Percentiles rank a stretch among this genome's conserved stretches.
Evolutionary conservation across 2,888 invertebrate species (phyloP).

Genomic region (Spisula subtruncata): DNA sequence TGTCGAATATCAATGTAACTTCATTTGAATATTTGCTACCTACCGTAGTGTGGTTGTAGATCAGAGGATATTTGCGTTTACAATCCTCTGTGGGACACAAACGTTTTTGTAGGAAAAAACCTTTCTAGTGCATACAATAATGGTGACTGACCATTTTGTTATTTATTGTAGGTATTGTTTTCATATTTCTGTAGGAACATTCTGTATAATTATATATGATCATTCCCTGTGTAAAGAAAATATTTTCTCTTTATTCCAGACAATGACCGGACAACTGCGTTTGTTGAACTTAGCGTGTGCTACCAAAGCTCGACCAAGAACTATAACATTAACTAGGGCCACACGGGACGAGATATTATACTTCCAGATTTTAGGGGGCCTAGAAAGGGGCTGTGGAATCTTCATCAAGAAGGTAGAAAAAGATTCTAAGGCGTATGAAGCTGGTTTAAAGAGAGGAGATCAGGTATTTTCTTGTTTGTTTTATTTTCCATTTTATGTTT

Average conservation of each 20-base stretch:
- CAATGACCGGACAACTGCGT: constrained; percentile 92
- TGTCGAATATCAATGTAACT: no score
- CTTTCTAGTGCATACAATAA: no score
- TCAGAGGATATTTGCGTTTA: no score
- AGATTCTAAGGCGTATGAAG: constrained; percentile 97
- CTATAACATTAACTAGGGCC: constrained; percentile 96
- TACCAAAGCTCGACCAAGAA: constrained; percentile 97
- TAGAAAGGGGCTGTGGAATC: constrained; percentile 96
- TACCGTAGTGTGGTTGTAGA: no score
- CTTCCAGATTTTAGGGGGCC: constrained; percentile 97
- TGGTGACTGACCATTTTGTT: no score
- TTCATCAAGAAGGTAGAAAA: constrained; percentile 98
- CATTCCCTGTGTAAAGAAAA: neutral
- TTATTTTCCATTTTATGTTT: no score
- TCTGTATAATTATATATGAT: neutral
- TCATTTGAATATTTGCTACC: no score
- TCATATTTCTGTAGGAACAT: neutral
- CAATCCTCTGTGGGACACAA: no score
- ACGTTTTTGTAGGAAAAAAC: no score
- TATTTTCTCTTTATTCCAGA: constrained; percentile 86
- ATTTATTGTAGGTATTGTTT: neutral
- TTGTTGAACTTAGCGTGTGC: constrained; percentile 97
- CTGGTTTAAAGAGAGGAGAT: constrained; percentile 98
- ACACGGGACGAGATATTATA: constrained; percentile 96
- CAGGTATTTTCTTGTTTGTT: constrained; percentile 89